Percentiles rank a stretch among this genome's conserved stretches.
Evolutionary conservation across 64 coral and sea anemone genomes (phyloP).

Genomic region (Exaiptasia diaphana): DNA sequence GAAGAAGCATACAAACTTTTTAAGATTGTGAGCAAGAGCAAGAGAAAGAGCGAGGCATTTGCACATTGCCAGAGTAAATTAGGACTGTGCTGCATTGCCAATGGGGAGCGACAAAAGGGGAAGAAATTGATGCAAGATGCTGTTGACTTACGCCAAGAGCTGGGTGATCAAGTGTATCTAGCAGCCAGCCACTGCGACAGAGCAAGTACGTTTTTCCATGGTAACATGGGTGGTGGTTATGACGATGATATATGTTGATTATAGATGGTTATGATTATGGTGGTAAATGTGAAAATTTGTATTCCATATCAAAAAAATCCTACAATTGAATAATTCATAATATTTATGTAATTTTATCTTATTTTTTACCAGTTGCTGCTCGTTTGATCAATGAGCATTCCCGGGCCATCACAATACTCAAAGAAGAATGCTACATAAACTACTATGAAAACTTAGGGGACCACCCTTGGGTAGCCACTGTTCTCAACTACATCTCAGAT

Average conservation of each 20-base stretch:
- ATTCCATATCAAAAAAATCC: too few relatives aligned
- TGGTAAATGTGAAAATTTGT: too few relatives aligned
- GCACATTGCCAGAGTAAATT: conserved; percentile 7
- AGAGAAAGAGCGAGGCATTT: neutral
- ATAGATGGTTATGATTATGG: too few relatives aligned
- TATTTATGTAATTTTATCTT: neutral
- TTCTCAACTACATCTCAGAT: conserved; percentile 5
- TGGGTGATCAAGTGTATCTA: neutral
- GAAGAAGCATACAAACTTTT: neutral
- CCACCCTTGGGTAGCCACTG: conserved; percentile 36
- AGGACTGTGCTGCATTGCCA: neutral
- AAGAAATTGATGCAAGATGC: neutral
- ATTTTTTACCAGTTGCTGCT: neutral
- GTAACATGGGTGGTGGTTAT: too few relatives aligned
- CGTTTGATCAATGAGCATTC: neutral
- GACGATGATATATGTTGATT: too few relatives aligned
- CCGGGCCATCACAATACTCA: conserved; percentile 4
- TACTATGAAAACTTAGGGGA: conserved; percentile 45
- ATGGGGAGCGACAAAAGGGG: neutral
- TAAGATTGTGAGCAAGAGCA: neutral
- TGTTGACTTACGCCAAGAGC: neutral
- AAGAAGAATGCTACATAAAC: neutral
- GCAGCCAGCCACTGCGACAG: conserved; percentile 20
- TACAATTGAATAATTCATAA: too few relatives aligned
- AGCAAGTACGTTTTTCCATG: conserved; percentile 42